Evolutionary conservation across 2,888 invertebrate species (phyloP), one percentile per base, ranked within the genome.

Genomic region (Synanthedon myopaeformis): DNA sequence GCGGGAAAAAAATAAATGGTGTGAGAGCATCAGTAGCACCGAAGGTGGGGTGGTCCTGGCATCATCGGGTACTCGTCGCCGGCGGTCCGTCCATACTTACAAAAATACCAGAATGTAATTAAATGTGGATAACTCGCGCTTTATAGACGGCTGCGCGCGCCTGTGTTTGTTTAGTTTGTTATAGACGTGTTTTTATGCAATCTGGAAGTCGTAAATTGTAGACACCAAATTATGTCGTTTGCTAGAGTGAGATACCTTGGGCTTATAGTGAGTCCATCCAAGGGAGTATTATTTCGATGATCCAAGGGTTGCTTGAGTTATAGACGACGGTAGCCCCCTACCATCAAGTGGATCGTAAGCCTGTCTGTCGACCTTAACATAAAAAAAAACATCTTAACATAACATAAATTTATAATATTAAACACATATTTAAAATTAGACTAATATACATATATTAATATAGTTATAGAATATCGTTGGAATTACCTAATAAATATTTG

Each of bases 31-130:
- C 14, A 23, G n/a, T 14, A 49, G 4, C 5, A 35, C 35, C 10
- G 35, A 35, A 35, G 10, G 51, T 49, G 52, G 61, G 61, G 63
- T 70, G 80, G 73, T 84, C 83, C 35, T 35, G 81, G 83, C 82
- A 51, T 13, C 5, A 66, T 64, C 67, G 70, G 63, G 73, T 4
- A 49, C 60, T 63, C 76, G 69, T 70, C 83, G 78, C 80, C 62
- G 85, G 85, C 83, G 84, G 86, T 82, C 85, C 67, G 63, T 61
- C 71, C 77, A 75, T 82, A 84, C 85, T 85, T 81, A 87, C 83
- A 83, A 84, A 86, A 86, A 85, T 86, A 86, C 86, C 83, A 73
- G 79, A 82, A 81, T 78, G 86, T 85, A 86, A 87, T 87, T 85
- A 87, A 87, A 87, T 80, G 82, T 79, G 83, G 82, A 83, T 84